Conservation (phyloP, 1,140 invertebrate genomes). For the Pseudachorutes palmiensis region DNA sequence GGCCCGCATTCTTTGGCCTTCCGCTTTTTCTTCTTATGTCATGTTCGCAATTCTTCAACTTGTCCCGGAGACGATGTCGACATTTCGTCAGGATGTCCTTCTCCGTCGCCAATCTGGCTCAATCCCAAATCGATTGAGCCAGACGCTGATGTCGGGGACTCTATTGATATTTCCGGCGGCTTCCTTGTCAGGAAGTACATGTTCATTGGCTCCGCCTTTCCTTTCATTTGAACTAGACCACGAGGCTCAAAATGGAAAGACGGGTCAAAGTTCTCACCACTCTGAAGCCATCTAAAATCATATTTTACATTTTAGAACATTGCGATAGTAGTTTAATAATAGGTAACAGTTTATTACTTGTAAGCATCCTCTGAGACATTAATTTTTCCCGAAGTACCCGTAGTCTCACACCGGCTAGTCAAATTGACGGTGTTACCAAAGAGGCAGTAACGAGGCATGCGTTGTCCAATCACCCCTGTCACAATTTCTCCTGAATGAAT, state of each 20-base stretch:
- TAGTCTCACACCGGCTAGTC: constrained; percentile 90
- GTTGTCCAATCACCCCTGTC: constrained; percentile 90
- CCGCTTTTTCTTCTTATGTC: no score
- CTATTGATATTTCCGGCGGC: constrained; percentile 7
- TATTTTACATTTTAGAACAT: no score
- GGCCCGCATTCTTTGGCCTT: no score
- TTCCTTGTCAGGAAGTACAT: constrained; percentile 74
- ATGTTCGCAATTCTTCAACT: no score
- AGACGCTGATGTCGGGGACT: constrained; percentile 11
- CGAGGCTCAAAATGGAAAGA: constrained; percentile 78
- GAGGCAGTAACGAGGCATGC: constrained; percentile 94
- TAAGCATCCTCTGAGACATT: constrained; percentile 92
- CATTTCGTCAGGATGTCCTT: no score
- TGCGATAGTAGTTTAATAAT: no score
- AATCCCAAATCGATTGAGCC: background rate
- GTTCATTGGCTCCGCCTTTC: constrained; percentile 88
- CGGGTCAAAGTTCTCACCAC: constrained; percentile 69
- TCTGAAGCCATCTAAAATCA: constrained; percentile 56
- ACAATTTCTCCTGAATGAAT: constrained; percentile 94
- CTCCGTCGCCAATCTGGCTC: no score
- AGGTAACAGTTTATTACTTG: no score
- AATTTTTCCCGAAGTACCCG: constrained; percentile 78
- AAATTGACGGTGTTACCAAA: constrained; percentile 96
- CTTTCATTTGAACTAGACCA: constrained; percentile 86
- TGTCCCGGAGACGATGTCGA: no score